Conservation (phyloP, 2,888 invertebrate species). For the Drosophila basisetae region DNA sequence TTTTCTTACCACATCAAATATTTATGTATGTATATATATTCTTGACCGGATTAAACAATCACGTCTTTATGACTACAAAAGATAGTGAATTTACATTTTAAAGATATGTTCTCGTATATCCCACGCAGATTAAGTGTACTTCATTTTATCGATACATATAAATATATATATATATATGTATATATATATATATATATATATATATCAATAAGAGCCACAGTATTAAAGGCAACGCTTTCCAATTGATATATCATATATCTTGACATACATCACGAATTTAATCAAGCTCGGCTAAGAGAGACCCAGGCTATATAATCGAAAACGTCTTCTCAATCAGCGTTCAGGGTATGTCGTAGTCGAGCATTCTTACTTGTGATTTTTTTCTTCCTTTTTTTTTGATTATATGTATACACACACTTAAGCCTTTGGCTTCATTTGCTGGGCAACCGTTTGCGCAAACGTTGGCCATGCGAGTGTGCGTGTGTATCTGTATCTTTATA, state of each 20-base stretch:
- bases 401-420: slow-evolving; percentile 66
- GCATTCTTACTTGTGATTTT: neutral
- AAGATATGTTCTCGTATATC: neutral
- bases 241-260: neutral
- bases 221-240: neutral
- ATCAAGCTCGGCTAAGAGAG: no score
- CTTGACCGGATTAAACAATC: neutral
- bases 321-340: neutral
- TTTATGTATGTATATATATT: neutral
- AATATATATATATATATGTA: no score
- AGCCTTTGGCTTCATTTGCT: slow-evolving; percentile 75
- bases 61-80: neutral
- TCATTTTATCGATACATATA: neutral
- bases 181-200: neutral
- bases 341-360: neutral
- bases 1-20: neutral
- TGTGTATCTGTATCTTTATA: slow-evolving; percentile 46
- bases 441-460: slow-evolving; percentile 80
- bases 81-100: neutral
- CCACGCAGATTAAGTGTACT: neutral
- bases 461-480: slow-evolving; percentile 32
- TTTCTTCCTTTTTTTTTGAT: slow-evolving; percentile 35
- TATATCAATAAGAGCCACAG: neutral
- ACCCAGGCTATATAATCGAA: neutral
- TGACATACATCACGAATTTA: neutral